A percentile compares a stretch with the other conserved stretches of the same genome.
Conservation (phyloP, 2,113 vertebrate species). For the Lethenteron reissneri region DNA sequence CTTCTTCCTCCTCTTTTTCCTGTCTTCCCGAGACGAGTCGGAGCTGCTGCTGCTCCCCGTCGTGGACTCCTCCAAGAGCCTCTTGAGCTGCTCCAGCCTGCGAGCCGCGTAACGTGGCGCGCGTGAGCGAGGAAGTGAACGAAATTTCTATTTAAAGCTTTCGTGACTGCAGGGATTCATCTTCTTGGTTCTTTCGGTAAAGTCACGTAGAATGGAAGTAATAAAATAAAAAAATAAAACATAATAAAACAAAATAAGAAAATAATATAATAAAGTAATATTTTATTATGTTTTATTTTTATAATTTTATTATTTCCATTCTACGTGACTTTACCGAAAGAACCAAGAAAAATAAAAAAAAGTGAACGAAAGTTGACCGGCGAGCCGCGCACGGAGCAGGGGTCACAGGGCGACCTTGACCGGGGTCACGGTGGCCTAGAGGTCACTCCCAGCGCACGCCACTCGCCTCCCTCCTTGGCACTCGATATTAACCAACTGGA, state of each 20-base stretch:
- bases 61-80: slow-evolving; percentile 63
- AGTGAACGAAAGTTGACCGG: background rate
- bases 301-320: too few relatives aligned
- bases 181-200: too few relatives aligned
- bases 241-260: background rate
- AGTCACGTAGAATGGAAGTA: too few relatives aligned
- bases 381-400: too few relatives aligned
- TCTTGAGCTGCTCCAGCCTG: slow-evolving; percentile 72
- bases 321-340: background rate
- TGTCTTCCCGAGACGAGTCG: slow-evolving; percentile 17
- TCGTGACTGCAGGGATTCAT: too few relatives aligned
- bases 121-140: background rate
- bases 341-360: background rate
- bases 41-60: slow-evolving; percentile 37
- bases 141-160: background rate
- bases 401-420: too few relatives aligned
- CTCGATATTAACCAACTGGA: too few relatives aligned
- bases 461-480: too few relatives aligned
- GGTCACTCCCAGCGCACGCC: too few relatives aligned
- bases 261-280: background rate
- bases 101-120: slow-evolving; percentile 11
- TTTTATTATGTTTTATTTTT: too few relatives aligned
- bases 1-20: slow-evolving; percentile 22
- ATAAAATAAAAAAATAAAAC: too few relatives aligned
- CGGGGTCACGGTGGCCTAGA: too few relatives aligned